Conservation (phyloP, 1,140 invertebrate species). For the Microplitis mediator region DNA sequence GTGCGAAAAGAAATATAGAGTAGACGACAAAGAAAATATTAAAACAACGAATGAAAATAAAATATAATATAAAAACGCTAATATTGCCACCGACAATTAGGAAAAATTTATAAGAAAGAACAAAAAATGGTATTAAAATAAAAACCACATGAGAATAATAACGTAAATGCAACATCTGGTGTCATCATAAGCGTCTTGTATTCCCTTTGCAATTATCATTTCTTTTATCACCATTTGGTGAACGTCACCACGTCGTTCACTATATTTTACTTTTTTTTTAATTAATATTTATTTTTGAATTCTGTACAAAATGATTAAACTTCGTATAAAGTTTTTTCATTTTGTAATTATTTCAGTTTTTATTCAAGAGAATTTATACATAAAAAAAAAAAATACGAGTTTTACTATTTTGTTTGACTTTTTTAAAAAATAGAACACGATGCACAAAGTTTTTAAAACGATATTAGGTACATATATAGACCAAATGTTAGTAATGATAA, state of each 20-base stretch:
- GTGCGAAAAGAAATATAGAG: not conserved
- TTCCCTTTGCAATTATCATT: conserved; percentile 18
- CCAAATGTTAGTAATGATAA: too few species aligned
- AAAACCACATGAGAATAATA: conserved; percentile 3
- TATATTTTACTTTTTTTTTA: not conserved
- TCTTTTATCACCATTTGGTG: not conserved
- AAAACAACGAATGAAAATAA: not conserved
- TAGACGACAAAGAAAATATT: not conserved
- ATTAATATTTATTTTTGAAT: too few species aligned
- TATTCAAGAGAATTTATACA: too few species aligned
- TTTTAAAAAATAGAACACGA: too few species aligned
- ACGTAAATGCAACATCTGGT: conserved; percentile 19
- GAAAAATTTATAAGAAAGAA: conserved; percentile 3
- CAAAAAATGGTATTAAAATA: not conserved
- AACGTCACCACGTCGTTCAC: not conserved
- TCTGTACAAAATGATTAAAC: too few species aligned
- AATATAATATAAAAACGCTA: not conserved
- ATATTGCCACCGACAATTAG: not conserved
- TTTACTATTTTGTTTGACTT: too few species aligned
- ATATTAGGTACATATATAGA: too few species aligned
- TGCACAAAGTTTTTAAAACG: too few species aligned
- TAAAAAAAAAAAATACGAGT: too few species aligned
- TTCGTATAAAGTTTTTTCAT: too few species aligned
- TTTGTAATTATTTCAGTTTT: too few species aligned
- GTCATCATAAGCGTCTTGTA: conserved; percentile 12